Evolutionary conservation across 2,113 vertebrate genomes (phyloP).

Genomic region (Melozone crissalis): DNA sequence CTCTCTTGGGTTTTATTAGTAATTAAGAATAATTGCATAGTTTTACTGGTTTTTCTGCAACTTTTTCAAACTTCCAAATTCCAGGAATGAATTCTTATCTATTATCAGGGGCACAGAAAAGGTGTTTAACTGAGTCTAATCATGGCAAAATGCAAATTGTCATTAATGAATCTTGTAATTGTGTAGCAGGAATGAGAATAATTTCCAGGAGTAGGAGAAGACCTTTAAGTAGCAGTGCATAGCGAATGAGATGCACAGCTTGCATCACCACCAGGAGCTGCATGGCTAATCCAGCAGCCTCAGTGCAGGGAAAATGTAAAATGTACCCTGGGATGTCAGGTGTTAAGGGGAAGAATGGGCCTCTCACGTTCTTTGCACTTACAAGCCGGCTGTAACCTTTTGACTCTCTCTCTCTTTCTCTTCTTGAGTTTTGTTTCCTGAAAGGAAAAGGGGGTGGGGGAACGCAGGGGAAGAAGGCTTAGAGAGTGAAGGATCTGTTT

Average conservation of each 20-base stretch:
- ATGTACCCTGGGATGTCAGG: conserved; percentile 60
- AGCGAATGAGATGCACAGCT: conserved; percentile 13
- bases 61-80: background rate
- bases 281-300: conserved; percentile 39
- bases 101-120: background rate
- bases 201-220: background rate
- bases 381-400: conserved; percentile 60
- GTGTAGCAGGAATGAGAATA: background rate
- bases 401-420: conserved; percentile 62
- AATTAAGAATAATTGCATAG: background rate
- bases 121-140: background rate
- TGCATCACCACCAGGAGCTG: conserved; percentile 28
- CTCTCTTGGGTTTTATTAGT: background rate
- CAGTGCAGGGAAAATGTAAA: background rate
- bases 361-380: conserved; percentile 64
- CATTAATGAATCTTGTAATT: background rate
- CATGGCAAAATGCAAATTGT: background rate
- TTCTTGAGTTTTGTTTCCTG: conserved; percentile 67
- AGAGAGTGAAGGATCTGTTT: conserved; percentile 31
- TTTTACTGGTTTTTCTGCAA: background rate
- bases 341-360: conserved; percentile 68
- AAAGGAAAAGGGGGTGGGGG: conserved; percentile 50
- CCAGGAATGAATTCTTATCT: background rate
- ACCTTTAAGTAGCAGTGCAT: background rate
- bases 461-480: conserved; percentile 4